These are phyloP conservation scores for Synchiropus splendidus DNA, from an alignment of 2,113 vertebrate genomes.

Conservation along the genomic window DNA sequence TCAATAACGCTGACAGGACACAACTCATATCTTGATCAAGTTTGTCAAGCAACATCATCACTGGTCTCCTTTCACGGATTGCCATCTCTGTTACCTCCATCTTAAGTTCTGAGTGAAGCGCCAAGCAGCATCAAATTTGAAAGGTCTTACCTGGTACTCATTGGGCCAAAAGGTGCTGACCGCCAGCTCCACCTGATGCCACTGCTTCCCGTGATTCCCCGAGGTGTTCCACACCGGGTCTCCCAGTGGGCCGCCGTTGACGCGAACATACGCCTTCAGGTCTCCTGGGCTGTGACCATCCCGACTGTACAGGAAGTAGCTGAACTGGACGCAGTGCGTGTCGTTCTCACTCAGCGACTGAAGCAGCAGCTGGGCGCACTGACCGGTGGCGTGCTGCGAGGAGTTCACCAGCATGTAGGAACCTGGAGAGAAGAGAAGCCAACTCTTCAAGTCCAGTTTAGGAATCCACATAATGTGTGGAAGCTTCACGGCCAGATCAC, in stretches of 20 bases:
- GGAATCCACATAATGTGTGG: not conserved
- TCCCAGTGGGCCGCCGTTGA: constrained; percentile 82
- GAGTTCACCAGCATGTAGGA: constrained; percentile 96
- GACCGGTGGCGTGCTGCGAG: constrained; percentile 81
- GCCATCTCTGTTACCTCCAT: too few species aligned
- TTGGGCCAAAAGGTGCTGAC: constrained; percentile 98
- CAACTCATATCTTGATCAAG: too few species aligned
- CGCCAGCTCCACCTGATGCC: constrained; percentile 92
- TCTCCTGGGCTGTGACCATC: constrained; percentile 88
- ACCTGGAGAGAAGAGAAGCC: constrained; percentile 59
- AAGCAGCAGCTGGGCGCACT: constrained; percentile 82
- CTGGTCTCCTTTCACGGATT: too few species aligned
- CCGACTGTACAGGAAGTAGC: constrained; percentile 89
- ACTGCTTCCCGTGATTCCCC: constrained; percentile 80
- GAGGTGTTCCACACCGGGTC: constrained; percentile 85
- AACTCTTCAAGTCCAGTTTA: not conserved
- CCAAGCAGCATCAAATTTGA: too few species aligned
- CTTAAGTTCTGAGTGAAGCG: too few species aligned
- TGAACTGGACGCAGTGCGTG: constrained; percentile 97
- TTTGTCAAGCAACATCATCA: too few species aligned
- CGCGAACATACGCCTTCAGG: constrained; percentile 79
- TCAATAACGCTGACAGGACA: constrained; percentile 18
- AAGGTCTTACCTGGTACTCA: constrained; percentile 84
- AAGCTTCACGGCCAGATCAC: too few species aligned
- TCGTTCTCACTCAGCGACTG: constrained; percentile 93